A percentile compares a stretch with the other conserved stretches of the same genome.
These are phyloP conservation scores for Notamacropus eugenii DNA, from an alignment of 2,797 vertebrate genomes.

Conservation along the genomic window DNA sequence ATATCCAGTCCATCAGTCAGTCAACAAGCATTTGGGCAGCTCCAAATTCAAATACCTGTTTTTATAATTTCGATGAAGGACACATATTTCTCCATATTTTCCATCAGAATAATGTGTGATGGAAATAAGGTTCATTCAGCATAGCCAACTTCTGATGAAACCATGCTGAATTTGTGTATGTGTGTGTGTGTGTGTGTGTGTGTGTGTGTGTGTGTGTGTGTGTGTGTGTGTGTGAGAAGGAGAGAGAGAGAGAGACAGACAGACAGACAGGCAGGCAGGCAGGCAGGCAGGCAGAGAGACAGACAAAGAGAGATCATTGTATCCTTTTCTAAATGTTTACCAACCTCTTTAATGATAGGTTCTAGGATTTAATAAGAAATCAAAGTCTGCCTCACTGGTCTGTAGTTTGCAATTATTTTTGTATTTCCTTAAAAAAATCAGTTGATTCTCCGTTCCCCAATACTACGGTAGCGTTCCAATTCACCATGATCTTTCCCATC, in stretches of 20 bases:
- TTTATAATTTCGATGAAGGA: neutral
- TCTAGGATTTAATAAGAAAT: neutral
- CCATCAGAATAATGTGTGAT: neutral
- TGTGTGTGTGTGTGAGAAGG: neutral
- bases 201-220: no score
- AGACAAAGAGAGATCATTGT: neutral
- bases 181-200: neutral
- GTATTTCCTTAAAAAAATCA: neutral
- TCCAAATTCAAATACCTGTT: neutral
- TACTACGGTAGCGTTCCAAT: neutral
- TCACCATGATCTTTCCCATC: neutral
- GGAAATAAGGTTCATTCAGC: neutral
- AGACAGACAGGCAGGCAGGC: no score
- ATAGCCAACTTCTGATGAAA: neutral
- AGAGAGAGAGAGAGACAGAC: no score
- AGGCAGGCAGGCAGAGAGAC: no score
- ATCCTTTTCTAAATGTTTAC: neutral
- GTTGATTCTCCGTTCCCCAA: neutral
- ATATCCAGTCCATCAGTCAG: neutral
- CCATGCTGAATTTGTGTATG: neutral
- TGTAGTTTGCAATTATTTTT: neutral
- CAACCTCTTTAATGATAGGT: neutral
- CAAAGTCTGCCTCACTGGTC: neutral
- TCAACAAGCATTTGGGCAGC: neutral
- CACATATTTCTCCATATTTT: neutral